Base-by-base conservation (phyloP, 2,888 invertebrate genomes). In the Hypena proboscidalis region DNA sequence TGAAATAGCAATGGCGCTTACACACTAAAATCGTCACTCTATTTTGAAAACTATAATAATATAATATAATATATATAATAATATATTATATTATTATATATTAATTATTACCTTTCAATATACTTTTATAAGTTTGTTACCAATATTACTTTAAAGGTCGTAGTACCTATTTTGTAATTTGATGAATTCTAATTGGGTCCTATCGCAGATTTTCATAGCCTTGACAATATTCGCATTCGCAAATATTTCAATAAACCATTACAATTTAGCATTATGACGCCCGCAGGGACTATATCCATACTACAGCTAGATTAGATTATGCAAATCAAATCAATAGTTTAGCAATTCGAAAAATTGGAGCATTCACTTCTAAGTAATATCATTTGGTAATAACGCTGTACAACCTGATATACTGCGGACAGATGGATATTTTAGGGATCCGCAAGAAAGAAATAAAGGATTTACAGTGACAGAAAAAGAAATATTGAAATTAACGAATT, bases 291-390 rank as follows among this genome's bases (percentile, higher is more conserved):
- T 21, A 59, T 56, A 33, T 39, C 21, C 46, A 58, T 58, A 27
- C 31, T 19, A 34, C 61, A 54, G 37, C 43, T 15, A 65, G 61
- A 34, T 14, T 20, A 21, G 27, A 44, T 65, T 65, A 50, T 58
- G 58, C 47, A 53, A 53, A 48, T 43, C 47, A 53, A 53, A 48
- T 43, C 14, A 13, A 43, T 36, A 50, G 44, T 50, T 64, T 64
- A 40, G 65, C 58, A 62, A 60, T 36, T 40, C 41, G 35, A 43
- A 45, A 61, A 62, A 57, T 35, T 57, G 30, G 61, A 54, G 53
- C 65, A 47, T 34, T 54, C 34, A 43, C 48, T 49, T 42, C 36
- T 46, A 20, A 47, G 46, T 57, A 43, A 50, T 60, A 57, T 41
- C 23, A 26, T 23, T 34, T 27, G 32, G 38, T 47, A 41, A 45